phyloP scores from a whole-genome alignment of 2,888 invertebrate species.

The Hyposoter didymator region DNA sequence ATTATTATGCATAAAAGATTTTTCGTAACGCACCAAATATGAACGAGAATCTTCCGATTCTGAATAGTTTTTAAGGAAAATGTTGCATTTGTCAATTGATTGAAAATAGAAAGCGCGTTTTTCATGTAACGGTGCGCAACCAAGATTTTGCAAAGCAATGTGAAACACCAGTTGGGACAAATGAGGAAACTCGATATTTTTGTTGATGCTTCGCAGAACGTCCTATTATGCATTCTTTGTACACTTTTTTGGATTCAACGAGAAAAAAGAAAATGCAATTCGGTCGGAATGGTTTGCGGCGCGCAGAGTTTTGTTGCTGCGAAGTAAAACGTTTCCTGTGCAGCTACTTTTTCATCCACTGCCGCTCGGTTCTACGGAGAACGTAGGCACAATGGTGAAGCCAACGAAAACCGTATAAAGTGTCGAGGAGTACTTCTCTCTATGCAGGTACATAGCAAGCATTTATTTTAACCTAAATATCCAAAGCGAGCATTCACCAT shows the following conservation, averaged over 20 bases:
- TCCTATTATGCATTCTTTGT: conserved; percentile 12
- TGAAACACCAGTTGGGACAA: neutral
- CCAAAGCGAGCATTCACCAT: neutral
- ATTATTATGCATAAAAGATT: too few species aligned
- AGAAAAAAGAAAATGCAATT: conserved; percentile 5
- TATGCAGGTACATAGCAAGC: neutral
- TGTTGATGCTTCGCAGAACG: neutral
- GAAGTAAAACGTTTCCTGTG: neutral
- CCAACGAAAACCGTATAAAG: neutral
- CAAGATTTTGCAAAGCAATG: neutral
- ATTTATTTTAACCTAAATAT: neutral
- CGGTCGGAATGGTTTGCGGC: neutral
- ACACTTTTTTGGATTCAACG: conserved; percentile 47
- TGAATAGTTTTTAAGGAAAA: neutral
- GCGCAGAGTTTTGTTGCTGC: neutral
- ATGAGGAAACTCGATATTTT: neutral
- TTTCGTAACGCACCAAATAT: too few species aligned
- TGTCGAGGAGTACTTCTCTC: neutral
- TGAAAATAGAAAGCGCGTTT: neutral
- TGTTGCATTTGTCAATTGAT: neutral
- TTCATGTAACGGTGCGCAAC: neutral
- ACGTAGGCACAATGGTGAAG: conserved; percentile 24
- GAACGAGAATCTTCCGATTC: too few species aligned
- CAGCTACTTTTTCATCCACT: neutral
- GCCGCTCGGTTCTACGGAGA: neutral